Evolutionary conservation across 2,888 invertebrate genomes (phyloP).

Genomic region (Agrotis segetum): DNA sequence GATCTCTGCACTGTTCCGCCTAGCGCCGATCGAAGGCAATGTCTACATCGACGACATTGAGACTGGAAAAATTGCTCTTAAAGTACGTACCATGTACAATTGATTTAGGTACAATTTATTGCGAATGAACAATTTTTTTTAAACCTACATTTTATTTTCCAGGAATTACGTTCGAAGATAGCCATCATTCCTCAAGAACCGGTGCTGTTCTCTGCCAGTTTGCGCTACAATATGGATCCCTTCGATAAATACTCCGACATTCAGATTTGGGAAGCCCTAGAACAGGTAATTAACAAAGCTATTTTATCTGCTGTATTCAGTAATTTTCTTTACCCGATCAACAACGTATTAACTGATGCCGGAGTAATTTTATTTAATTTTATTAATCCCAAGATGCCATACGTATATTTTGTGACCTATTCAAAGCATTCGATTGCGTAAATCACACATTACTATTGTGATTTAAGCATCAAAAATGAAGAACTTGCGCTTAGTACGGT

Average conservation of each 20-base stretch:
- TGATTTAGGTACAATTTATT: not conserved
- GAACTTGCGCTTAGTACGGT: too few species aligned
- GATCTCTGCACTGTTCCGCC: slow-evolving; percentile 95
- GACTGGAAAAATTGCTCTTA: slow-evolving; percentile 93
- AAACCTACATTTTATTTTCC: slow-evolving; percentile 58
- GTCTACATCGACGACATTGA: slow-evolving; percentile 95
- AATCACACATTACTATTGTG: too few species aligned
- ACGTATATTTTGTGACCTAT: too few species aligned
- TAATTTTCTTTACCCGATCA: too few species aligned
- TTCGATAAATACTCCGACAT: slow-evolving; percentile 90
- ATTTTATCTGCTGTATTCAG: not conserved
- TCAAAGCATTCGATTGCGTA: too few species aligned
- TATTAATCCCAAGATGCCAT: too few species aligned
- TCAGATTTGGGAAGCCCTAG: slow-evolving; percentile 91
- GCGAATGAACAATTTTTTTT: not conserved
- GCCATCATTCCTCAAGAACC: slow-evolving; percentile 92
- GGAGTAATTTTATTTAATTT: too few species aligned
- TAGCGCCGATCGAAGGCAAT: slow-evolving; percentile 94
- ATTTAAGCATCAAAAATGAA: too few species aligned
- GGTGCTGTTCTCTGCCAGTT: slow-evolving; percentile 91
- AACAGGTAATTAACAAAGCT: slow-evolving; percentile 81
- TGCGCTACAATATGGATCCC: slow-evolving; percentile 93
- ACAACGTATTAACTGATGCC: too few species aligned
- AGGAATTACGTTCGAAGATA: slow-evolving; percentile 92
- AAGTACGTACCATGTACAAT: slow-evolving; percentile 71